These are phyloP conservation scores for Oryzias dopingdopingensis DNA, from an alignment of 2,797 vertebrate species.

Conservation along the genomic window DNA sequence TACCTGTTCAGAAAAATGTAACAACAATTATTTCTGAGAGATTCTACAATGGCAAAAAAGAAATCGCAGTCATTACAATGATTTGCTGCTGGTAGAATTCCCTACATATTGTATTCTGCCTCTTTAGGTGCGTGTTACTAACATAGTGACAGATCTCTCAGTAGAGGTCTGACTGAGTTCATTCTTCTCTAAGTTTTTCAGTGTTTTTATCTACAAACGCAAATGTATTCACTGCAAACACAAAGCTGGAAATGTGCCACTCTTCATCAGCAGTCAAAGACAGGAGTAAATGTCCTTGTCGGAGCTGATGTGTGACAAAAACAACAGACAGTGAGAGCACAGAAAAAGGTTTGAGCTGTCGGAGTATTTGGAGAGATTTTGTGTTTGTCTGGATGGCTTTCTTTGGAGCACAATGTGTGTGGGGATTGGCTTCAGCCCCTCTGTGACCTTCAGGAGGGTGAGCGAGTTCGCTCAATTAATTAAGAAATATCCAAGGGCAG, in stretches of 20 bases:
- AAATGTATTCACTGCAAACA: background rate
- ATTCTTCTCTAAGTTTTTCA: too few species aligned
- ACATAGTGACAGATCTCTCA: too few species aligned
- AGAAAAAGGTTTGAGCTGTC: constrained; percentile 2
- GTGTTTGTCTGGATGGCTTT: constrained; percentile 19
- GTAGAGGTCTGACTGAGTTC: background rate
- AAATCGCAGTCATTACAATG: too few species aligned
- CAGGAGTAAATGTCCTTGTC: background rate
- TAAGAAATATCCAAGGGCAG: constrained; percentile 20
- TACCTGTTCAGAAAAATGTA: too few species aligned
- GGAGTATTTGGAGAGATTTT: constrained; percentile 22
- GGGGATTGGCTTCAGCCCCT: constrained; percentile 30
- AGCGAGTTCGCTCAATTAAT: constrained; percentile 31
- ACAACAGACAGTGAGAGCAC: constrained; percentile 10
- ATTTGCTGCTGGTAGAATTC: background rate
- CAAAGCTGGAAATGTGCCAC: too few species aligned
- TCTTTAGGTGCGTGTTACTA: background rate
- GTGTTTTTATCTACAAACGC: background rate
- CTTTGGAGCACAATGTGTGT: constrained; percentile 21
- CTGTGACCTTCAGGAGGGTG: constrained; percentile 32
- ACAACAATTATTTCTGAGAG: too few species aligned
- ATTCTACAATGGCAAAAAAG: too few species aligned
- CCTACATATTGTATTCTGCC: background rate
- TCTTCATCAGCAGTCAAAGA: background rate
- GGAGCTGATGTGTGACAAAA: constrained; percentile 18